phyloP scores from a whole-genome alignment of 2,888 invertebrate species.

The Liodrosophila aerea region DNA sequence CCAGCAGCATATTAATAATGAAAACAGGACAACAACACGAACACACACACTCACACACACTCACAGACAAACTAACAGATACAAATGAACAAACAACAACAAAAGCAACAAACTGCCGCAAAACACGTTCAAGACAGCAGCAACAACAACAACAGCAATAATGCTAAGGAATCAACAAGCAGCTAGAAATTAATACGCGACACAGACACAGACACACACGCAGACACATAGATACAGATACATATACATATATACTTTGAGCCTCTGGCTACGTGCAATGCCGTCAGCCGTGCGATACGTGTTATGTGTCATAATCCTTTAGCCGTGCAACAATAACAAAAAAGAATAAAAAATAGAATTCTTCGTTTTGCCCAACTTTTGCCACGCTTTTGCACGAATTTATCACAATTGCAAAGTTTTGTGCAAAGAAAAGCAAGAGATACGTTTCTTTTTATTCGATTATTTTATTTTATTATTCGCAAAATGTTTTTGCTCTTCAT shows the following conservation, averaged over 20 bases:
- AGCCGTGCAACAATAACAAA: conserved; percentile 25
- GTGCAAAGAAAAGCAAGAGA: not conserved
- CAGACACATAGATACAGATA: conserved; percentile 1
- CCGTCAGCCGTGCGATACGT: conserved; percentile 33
- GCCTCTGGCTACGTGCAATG: conserved; percentile 40
- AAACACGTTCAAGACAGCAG: conserved; percentile 40
- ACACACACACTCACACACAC: conserved; percentile 21
- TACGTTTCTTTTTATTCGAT: conserved; percentile 4
- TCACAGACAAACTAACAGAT: conserved; percentile 11
- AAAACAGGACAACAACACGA: conserved; percentile 45
- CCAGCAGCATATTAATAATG: conserved; percentile 63
- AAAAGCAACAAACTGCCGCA: conserved; percentile 36
- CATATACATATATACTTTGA: conserved; percentile 8
- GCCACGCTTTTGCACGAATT: conserved; percentile 23
- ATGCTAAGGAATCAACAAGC: conserved; percentile 48
- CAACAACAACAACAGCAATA: conserved; percentile 22
- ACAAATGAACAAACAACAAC: conserved; percentile 27
- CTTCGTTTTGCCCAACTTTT: conserved; percentile 33
- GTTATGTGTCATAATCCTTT: conserved; percentile 59
- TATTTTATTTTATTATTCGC: not conserved
- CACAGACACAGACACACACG: conserved; percentile 13
- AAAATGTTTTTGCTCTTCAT: not conserved
- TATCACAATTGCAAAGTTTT: conserved; percentile 27
- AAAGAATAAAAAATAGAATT: conserved; percentile 9
- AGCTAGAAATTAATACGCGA: conserved; percentile 62